phyloP scores from a whole-genome alignment of 2,113 vertebrate genomes.

The Neoarius graeffei region DNA sequence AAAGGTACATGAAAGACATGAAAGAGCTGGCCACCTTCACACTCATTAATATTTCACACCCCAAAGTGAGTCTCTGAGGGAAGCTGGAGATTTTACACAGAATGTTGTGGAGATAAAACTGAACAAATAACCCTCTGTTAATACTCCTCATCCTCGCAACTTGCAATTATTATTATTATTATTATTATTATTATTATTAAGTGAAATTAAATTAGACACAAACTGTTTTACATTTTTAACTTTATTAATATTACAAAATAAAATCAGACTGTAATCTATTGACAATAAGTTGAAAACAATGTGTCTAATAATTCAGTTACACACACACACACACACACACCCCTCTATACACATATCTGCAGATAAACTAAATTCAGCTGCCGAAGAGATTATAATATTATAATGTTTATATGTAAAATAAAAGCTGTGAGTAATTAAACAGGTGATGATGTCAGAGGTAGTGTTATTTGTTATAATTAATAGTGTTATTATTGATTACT shows the following conservation, averaged over 20 bases:
- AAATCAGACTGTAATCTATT: conserved; percentile 15
- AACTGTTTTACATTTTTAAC: background rate
- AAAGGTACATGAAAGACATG: too few relatives aligned
- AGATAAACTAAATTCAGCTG: background rate
- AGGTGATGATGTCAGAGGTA: background rate
- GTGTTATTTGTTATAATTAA: background rate
- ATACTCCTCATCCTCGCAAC: background rate
- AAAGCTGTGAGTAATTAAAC: background rate
- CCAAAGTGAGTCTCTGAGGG: too few relatives aligned
- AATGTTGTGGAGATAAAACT: too few relatives aligned
- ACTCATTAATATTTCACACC: too few relatives aligned
- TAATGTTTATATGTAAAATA: background rate
- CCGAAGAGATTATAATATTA: background rate
- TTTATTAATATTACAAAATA: conserved; percentile 39
- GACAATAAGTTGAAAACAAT: background rate
- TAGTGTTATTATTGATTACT: background rate
- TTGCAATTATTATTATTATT: background rate
- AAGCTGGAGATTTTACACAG: too few relatives aligned
- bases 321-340: background rate
- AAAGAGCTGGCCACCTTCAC: too few relatives aligned
- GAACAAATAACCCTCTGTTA: too few relatives aligned
- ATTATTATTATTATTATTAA: background rate
- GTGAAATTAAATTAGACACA: background rate
- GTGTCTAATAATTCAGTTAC: background rate
- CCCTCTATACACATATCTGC: background rate